A percentile compares a stretch with the other conserved stretches of the same genome.
Conservation (phyloP, 2,888 invertebrate genomes). For the Tromatobia lineatoria region DNA sequence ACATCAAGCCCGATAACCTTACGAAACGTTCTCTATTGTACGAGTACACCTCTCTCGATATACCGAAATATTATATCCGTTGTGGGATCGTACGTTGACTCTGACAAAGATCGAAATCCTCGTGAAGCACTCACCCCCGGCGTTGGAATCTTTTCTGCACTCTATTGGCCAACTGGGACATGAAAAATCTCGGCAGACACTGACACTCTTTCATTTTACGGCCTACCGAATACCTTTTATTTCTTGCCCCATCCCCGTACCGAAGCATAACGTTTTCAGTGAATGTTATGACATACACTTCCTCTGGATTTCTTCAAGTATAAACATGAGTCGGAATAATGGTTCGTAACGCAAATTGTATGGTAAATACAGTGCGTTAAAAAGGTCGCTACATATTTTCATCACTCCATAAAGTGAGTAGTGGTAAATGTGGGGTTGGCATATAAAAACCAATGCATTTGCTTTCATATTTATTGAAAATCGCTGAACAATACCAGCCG, state of each 20-base stretch:
- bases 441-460: too few relatives aligned
- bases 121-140: background rate
- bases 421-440: too few relatives aligned
- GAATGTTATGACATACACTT: background rate
- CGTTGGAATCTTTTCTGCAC: background rate
- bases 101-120: slow-evolving; percentile 33
- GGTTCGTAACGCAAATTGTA: too few relatives aligned
- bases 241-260: background rate
- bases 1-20: slow-evolving; percentile 70
- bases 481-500: too few relatives aligned
- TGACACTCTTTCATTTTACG: background rate
- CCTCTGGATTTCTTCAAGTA: too few relatives aligned
- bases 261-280: background rate
- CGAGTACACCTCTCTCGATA: slow-evolving; percentile 12
- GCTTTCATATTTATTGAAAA: too few relatives aligned
- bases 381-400: too few relatives aligned
- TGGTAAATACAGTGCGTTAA: too few relatives aligned
- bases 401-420: too few relatives aligned
- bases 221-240: background rate
- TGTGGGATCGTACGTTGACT: slow-evolving; percentile 13
- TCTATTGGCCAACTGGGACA: slow-evolving; percentile 4
- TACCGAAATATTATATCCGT: slow-evolving; percentile 39
- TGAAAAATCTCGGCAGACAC: slow-evolving; percentile 3
- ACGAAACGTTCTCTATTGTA: slow-evolving; percentile 37
- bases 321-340: too few relatives aligned